Evolutionary conservation across 1,140 invertebrate genomes (phyloP).

Genomic region (Cherax destructor): DNA sequence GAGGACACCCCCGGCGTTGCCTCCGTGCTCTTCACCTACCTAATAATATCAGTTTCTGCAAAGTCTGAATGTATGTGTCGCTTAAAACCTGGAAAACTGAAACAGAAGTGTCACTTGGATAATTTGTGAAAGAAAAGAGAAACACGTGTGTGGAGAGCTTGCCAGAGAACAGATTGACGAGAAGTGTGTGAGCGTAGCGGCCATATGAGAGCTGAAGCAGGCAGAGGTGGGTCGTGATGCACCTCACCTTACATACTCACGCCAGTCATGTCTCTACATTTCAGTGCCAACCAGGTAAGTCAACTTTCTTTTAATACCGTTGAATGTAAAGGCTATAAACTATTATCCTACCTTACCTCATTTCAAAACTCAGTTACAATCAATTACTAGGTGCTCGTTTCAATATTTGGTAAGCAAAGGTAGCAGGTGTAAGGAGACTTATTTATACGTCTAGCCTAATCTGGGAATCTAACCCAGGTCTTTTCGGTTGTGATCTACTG

Average conservation of each 20-base stretch:
- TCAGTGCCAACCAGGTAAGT: constrained; percentile 55
- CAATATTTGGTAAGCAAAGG: no score
- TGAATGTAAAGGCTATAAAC: no score
- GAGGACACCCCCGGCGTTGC: no score
- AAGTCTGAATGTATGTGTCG: not conserved
- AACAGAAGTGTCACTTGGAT: not conserved
- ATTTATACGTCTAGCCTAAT: no score
- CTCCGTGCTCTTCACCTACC: no score
- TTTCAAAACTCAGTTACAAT: no score
- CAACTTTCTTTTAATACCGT: not conserved
- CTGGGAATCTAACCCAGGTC: no score
- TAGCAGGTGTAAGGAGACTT: no score
- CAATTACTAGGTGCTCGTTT: no score
- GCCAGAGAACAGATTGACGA: not conserved
- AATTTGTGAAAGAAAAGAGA: not conserved
- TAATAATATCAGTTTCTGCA: no score
- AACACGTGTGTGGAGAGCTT: not conserved
- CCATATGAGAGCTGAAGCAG: not conserved
- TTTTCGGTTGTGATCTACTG: no score
- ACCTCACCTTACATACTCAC: not conserved
- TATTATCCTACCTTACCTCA: no score
- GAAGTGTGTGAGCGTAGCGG: not conserved
- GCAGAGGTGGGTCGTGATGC: constrained; percentile 28
- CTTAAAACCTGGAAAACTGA: not conserved
- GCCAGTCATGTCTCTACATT: constrained; percentile 47